Evolutionary conservation across 1,140 invertebrate genomes (phyloP).

Genomic region (Diprion similis): DNA sequence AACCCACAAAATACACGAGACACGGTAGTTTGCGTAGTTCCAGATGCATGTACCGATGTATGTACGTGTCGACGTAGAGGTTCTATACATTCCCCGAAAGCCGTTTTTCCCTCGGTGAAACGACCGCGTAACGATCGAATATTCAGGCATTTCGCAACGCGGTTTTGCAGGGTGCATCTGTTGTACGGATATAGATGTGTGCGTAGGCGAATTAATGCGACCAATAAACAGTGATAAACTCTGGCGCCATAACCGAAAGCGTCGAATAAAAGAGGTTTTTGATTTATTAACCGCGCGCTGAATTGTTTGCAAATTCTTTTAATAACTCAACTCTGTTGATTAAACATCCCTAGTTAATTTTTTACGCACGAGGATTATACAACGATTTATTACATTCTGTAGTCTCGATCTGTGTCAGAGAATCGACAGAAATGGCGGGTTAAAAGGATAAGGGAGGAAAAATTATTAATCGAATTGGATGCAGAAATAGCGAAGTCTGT

Average conservation of each 20-base stretch:
- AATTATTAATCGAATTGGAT: too few relatives aligned
- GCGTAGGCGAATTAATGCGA: neutral
- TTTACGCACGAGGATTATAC: constrained; percentile 50
- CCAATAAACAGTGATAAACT: neutral
- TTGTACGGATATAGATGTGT: neutral
- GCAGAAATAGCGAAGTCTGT: neutral
- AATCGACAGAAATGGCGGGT: constrained; percentile 11
- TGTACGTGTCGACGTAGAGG: too few relatives aligned
- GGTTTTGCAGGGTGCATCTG: neutral
- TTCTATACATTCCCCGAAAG: too few relatives aligned
- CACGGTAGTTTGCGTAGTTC: too few relatives aligned
- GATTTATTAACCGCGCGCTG: constrained; percentile 53
- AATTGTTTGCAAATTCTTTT: constrained; percentile 54
- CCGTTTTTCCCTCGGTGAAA: too few relatives aligned
- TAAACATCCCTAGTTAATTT: constrained; percentile 53
- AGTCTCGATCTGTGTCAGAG: neutral
- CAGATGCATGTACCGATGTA: too few relatives aligned
- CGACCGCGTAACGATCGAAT: neutral
- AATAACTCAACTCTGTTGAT: constrained; percentile 58
- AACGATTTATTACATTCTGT: constrained; percentile 14
- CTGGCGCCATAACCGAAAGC: neutral
- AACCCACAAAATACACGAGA: too few relatives aligned
- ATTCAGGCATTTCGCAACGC: neutral
- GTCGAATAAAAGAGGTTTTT: constrained; percentile 26
- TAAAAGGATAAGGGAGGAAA: neutral